Evolutionary conservation across 1,140 invertebrate species (phyloP), one percentile per base, ranked within the genome.

Genomic region (Grapholita molesta): DNA sequence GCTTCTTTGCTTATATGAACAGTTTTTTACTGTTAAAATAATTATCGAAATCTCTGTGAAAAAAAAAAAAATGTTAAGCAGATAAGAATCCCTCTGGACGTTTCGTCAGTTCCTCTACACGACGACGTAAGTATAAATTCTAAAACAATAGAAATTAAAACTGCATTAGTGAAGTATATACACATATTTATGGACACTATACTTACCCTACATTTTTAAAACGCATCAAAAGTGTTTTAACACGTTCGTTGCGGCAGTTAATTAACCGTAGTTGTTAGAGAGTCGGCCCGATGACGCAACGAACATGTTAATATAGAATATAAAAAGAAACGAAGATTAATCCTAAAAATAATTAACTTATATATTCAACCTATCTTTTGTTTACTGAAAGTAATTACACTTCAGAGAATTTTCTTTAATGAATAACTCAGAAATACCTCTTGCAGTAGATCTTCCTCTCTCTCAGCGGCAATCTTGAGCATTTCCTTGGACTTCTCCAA

Each of bases 401-500:
- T 21, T 48, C 8, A 48, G 8, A 48, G 42, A 18, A 21, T 9
- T 48, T 48, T 21, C 8, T 66, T 23, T 64, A n/a, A 64, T 28
- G 23, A 11, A 21, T 68, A 28, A n/a, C 30, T 21, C 15, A 18
- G 38, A 35, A 67, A 11, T 66, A 91, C 89, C 83, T 91, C 85
- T 76, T 79, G 81, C 1, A 89, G 64, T 11, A 91, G 64, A 42
- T 88, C 77, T 12, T 91, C 89, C 70, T 91, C 88, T 70, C 88
- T 85, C 68, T 91, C 89, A 2, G 88, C 88, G 0, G 89, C 88
- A 12, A 91, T 87, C 55, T 85, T 90, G 0, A 91, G 76, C 89
- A 91, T 90, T 73, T 91, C 88, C 65, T 89, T 90, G 4, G 88
- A 91, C 66, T 70, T 83, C 52, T 91, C 88, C 9, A 91, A 74